These are phyloP conservation scores for Aegotheles bennettii DNA, from an alignment of 2,113 vertebrate genomes.

Conservation along the genomic window DNA sequence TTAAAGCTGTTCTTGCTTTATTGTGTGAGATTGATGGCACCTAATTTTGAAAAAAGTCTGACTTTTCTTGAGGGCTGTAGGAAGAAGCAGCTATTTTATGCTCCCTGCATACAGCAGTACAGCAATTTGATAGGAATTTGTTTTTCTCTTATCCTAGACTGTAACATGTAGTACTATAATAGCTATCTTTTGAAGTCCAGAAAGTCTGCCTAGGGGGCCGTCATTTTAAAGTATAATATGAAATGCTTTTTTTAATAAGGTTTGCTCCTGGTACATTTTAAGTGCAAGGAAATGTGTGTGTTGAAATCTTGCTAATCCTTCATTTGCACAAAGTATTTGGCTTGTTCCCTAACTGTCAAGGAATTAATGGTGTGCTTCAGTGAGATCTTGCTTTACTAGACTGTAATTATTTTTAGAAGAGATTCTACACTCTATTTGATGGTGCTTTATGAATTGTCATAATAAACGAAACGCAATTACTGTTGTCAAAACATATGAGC, in stretches of 20 bases:
- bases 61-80: not conserved
- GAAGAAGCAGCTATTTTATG: not conserved
- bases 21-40: not conserved
- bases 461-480: not conserved
- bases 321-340: constrained; percentile 24
- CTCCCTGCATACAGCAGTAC: not conserved
- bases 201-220: not conserved
- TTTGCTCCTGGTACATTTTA: not conserved
- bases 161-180: not conserved
- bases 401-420: not conserved
- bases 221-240: not conserved
- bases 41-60: not conserved
- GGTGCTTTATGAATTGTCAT: not conserved
- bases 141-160: not conserved
- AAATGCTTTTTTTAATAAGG: constrained; percentile 30
- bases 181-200: constrained; percentile 1
- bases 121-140: not conserved
- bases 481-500: not conserved
- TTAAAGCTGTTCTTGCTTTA: not conserved
- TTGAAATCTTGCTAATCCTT: constrained; percentile 23
- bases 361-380: constrained; percentile 8
- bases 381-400: not conserved
- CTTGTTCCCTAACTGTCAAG: not conserved
- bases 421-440: not conserved
- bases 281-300: not conserved